Conservation (phyloP, 2,888 invertebrate species). For the Liopterus haemorrhoidalis region DNA sequence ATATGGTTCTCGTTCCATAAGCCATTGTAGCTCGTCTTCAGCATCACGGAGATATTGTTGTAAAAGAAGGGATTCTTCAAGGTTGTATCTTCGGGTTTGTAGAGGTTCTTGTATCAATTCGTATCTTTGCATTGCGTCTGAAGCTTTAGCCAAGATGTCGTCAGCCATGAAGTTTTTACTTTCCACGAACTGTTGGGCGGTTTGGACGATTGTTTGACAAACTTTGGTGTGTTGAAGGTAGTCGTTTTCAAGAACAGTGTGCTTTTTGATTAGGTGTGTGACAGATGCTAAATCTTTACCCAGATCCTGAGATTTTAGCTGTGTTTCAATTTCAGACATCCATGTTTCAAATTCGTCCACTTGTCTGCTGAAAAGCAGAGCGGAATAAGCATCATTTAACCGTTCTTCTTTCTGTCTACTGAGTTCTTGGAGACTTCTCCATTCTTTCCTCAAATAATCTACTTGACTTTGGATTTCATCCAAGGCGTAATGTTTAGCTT, state of each 20-base stretch:
- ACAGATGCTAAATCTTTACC: slow-evolving; percentile 88
- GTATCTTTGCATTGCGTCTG: slow-evolving; percentile 62
- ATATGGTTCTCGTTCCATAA: slow-evolving; percentile 68
- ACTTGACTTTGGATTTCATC: slow-evolving; percentile 77
- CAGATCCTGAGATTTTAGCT: slow-evolving; percentile 64
- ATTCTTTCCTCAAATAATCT: slow-evolving; percentile 77
- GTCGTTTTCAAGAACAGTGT: slow-evolving; percentile 78
- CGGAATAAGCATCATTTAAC: slow-evolving; percentile 86
- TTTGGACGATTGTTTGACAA: slow-evolving; percentile 72
- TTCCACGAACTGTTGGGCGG: slow-evolving; percentile 70
- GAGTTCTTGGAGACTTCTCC: slow-evolving; percentile 78
- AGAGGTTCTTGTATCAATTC: slow-evolving; percentile 82
- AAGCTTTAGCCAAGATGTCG: slow-evolving; percentile 72
- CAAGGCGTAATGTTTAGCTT: slow-evolving; percentile 80
- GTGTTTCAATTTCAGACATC: slow-evolving; percentile 83
- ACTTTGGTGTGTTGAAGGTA: slow-evolving; percentile 77
- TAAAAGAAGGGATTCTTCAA: slow-evolving; percentile 81
- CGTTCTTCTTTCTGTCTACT: slow-evolving; percentile 79
- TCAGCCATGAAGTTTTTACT: slow-evolving; percentile 84
- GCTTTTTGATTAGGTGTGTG: slow-evolving; percentile 73
- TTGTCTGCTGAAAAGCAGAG: slow-evolving; percentile 77
- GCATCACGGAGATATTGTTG: slow-evolving; percentile 89
- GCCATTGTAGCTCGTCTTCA: slow-evolving; percentile 88
- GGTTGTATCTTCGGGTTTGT: slow-evolving; percentile 82
- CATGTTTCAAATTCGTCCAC: slow-evolving; percentile 90